Percentiles rank a stretch among this genome's conserved stretches.
Evolutionary conservation across 2,888 invertebrate species (phyloP).

Genomic region (Melanostoma scalare): DNA sequence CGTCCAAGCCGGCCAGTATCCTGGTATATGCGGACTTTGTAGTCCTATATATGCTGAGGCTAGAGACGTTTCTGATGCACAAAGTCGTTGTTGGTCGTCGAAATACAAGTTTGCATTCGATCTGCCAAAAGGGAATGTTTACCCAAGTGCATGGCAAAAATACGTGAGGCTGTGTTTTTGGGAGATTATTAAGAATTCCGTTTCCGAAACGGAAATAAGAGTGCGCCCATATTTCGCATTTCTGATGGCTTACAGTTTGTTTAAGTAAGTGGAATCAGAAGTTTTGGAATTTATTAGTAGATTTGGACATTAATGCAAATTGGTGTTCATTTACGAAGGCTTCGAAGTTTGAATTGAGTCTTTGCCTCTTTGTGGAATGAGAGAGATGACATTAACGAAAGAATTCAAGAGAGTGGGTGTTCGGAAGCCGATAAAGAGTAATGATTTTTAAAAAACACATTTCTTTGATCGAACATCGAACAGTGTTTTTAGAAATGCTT

Average conservation of each 20-base stretch:
- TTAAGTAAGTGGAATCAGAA: constrained; percentile 45
- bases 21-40: constrained; percentile 8
- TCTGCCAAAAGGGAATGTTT: constrained; percentile 28
- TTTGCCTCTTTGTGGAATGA: not conserved
- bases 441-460: too few species aligned
- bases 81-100: constrained; percentile 35
- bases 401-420: too few species aligned
- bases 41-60: not conserved
- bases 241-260: constrained; percentile 19
- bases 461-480: too few species aligned
- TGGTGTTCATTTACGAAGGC: constrained; percentile 11
- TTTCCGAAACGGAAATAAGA: constrained; percentile 23
- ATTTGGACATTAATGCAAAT: constrained; percentile 38
- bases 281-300: constrained; percentile 48
- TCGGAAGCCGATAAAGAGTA: too few species aligned
- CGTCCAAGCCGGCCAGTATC: constrained; percentile 21
- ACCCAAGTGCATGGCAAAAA: constrained; percentile 19
- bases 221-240: not conserved
- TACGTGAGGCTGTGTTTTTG: constrained; percentile 47
- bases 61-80: constrained; percentile 20
- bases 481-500: too few species aligned
- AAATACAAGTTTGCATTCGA: constrained; percentile 55
- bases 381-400: not conserved
- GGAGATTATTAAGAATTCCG: constrained; percentile 55
- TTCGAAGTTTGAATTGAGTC: not conserved